phyloP scores from a whole-genome alignment of 2,797 vertebrate species.

The Pseudomugil tenellus region DNA sequence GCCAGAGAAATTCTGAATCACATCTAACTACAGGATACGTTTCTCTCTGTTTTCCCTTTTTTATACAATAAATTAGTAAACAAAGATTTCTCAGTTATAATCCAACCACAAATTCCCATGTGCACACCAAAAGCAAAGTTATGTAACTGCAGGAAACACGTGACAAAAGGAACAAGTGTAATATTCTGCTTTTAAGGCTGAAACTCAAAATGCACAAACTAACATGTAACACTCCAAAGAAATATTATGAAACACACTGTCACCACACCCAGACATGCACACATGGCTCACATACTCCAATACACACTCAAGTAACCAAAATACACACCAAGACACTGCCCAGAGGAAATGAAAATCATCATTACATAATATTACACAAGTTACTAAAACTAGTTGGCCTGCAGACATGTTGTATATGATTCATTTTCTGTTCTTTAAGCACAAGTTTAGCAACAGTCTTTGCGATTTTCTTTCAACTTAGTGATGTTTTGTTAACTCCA shows the following conservation, averaged over 20 bases:
- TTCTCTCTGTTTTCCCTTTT: not conserved
- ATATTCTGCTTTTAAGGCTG: constrained; percentile 4
- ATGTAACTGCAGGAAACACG: constrained; percentile 33
- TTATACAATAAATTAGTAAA: not conserved
- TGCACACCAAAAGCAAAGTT: constrained; percentile 5
- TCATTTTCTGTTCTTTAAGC: not conserved
- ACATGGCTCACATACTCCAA: constrained; percentile 16
- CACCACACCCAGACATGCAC: not conserved
- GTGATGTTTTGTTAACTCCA: no score
- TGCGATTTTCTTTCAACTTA: no score
- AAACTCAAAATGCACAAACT: constrained; percentile 19
- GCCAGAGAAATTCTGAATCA: not conserved
- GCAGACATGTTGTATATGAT: not conserved
- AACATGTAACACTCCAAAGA: constrained; percentile 16
- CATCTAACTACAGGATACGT: not conserved
- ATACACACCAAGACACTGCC: constrained; percentile 1
- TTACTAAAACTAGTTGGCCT: not conserved
- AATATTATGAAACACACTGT: constrained; percentile 33
- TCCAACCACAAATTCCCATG: not conserved
- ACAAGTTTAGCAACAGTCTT: constrained; percentile 17
- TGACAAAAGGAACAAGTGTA: constrained; percentile 1
- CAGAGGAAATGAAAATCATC: not conserved
- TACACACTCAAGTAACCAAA: not conserved
- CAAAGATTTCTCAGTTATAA: not conserved
- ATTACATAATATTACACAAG: constrained; percentile 18